Evolutionary conservation across 2,888 invertebrate genomes (phyloP).

Genomic region (Trichogramma dendrolimi): DNA sequence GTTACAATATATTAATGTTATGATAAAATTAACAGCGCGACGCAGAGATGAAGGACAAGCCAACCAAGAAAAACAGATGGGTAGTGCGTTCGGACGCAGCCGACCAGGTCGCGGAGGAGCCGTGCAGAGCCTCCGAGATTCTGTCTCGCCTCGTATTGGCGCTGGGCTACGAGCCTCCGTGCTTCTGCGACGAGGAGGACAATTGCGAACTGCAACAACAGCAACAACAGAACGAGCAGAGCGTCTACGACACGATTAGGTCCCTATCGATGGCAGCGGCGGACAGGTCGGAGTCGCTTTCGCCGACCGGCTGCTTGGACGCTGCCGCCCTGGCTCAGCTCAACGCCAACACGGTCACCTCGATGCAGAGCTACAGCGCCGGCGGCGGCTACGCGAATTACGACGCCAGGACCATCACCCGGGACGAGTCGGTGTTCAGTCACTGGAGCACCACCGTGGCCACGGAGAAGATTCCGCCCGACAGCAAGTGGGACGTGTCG

Average conservation of each 20-base stretch:
- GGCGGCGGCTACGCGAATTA: no score
- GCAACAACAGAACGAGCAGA: background rate
- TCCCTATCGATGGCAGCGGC: no score
- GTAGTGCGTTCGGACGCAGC: background rate
- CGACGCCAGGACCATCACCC: no score
- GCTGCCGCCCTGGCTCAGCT: constrained; percentile 32
- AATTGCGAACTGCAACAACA: background rate
- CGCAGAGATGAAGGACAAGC: no score
- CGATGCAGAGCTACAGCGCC: constrained; percentile 4
- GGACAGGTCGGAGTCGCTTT: constrained; percentile 38
- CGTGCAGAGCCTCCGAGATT: constrained; percentile 56
- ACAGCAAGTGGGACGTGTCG: background rate
- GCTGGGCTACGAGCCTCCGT: constrained; percentile 58
- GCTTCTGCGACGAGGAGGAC: constrained; percentile 38
- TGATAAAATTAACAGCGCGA: no score
- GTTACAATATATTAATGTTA: background rate
- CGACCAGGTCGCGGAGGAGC: background rate
- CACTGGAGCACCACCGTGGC: no score
- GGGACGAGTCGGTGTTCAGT: no score
- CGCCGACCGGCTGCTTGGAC: constrained; percentile 36
- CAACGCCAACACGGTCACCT: constrained; percentile 39
- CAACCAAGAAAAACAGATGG: no score
- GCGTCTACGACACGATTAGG: no score
- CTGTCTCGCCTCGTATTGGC: constrained; percentile 75
- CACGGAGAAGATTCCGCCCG: background rate